phyloP scores from a whole-genome alignment of 2,113 vertebrate species.

The Barbus barbus region DNA sequence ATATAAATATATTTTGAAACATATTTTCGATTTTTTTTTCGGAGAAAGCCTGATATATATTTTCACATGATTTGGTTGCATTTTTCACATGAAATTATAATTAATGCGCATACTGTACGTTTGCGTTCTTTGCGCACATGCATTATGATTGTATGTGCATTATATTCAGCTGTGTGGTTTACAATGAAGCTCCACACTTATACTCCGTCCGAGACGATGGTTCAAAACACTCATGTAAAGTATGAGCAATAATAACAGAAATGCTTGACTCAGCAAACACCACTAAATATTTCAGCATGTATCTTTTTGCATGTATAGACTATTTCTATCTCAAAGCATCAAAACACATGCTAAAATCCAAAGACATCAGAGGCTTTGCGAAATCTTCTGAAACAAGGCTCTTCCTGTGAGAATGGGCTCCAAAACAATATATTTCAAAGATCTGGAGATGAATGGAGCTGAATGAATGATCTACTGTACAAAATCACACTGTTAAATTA shows the following conservation, averaged over 20 bases:
- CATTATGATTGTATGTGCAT: neutral
- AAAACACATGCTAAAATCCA: neutral
- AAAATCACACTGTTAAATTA: neutral
- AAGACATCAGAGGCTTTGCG: neutral
- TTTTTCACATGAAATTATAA: no score
- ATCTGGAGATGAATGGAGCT: neutral
- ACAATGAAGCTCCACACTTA: neutral
- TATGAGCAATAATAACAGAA: neutral
- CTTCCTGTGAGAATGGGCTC: neutral
- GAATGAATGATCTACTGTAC: conserved; percentile 1
- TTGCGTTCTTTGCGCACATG: neutral
- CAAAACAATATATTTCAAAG: neutral
- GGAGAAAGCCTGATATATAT: no score
- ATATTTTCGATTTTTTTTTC: no score
- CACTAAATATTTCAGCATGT: neutral
- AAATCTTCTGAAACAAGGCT: conserved; percentile 2
- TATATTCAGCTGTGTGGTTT: neutral
- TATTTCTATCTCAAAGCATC: conserved; percentile 15
- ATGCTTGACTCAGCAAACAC: neutral
- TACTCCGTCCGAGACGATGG: neutral
- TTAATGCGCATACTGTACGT: neutral
- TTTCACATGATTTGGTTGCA: no score
- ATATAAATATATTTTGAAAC: no score
- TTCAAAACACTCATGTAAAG: neutral
- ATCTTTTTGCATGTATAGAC: neutral